Conservation (phyloP, 2,797 vertebrate genomes). For the Ataeniobius toweri region DNA sequence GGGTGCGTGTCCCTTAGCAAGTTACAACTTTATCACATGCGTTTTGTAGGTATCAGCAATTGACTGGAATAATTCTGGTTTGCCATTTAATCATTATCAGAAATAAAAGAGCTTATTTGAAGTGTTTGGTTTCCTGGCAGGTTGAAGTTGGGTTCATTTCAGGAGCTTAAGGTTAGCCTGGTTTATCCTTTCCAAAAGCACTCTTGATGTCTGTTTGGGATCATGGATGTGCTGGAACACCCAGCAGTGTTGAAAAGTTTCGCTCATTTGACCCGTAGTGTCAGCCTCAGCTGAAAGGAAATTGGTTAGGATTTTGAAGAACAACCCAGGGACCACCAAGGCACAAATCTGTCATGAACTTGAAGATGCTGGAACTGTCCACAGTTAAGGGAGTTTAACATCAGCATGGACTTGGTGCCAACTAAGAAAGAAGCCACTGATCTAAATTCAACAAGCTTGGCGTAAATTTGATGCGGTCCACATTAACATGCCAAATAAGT, state of each 20-base stretch:
- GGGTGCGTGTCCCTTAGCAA: background rate
- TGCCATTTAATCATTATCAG: background rate
- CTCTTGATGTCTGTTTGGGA: background rate
- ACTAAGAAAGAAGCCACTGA: background rate
- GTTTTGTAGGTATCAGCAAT: background rate
- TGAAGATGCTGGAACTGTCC: background rate
- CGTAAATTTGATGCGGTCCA: background rate
- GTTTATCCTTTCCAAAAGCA: background rate
- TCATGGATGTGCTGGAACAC: background rate
- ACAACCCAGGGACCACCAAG: background rate
- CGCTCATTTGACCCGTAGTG: background rate
- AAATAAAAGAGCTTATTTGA: background rate
- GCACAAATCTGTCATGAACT: background rate
- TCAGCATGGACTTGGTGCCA: background rate
- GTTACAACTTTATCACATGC: background rate
- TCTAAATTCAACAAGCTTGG: background rate
- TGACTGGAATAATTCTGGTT: background rate
- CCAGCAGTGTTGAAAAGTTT: background rate
- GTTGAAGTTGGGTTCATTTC: background rate
- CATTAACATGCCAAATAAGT: background rate
- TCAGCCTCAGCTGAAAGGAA: background rate
- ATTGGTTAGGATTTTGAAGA: background rate
- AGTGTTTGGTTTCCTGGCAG: background rate
- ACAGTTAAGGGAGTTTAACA: background rate
- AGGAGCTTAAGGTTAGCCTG: background rate